These are phyloP conservation scores for Blastobasis lacticolella DNA, from an alignment of 2,888 invertebrate genomes.

Conservation along the genomic window DNA sequence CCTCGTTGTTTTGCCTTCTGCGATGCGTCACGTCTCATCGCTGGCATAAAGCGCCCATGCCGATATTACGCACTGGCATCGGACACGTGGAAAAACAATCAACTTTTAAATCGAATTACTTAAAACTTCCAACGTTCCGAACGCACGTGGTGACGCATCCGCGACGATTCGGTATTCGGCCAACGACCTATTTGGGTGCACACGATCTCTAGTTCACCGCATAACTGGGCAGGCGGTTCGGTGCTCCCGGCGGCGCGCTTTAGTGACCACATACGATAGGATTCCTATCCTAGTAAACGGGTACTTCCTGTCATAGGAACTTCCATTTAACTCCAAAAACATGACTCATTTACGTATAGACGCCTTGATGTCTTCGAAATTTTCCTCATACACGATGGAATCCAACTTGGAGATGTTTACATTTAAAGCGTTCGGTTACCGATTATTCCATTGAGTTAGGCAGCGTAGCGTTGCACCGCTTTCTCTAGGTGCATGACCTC, in stretches of 20 bases:
- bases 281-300: no score
- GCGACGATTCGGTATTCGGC: conserved; percentile 49
- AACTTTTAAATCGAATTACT: conserved; percentile 33
- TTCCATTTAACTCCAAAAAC: no score
- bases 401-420: no score
- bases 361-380: no score
- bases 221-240: conserved; percentile 5
- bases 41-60: conserved; percentile 3
- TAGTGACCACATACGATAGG: no score
- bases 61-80: no score
- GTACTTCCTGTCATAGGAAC: no score
- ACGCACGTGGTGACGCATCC: conserved; percentile 51
- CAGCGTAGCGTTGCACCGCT: background rate
- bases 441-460: background rate
- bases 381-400: no score
- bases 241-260: no score
- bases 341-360: no score
- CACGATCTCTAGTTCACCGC: conserved; percentile 19
- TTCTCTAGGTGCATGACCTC: background rate
- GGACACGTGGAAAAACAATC: background rate
- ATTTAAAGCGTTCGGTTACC: conserved; percentile 1
- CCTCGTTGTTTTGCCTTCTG: conserved; percentile 33
- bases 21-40: conserved; percentile 31
- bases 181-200: conserved; percentile 60
- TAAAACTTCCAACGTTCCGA: conserved; percentile 39